Evolutionary conservation across 2,797 vertebrate species (phyloP).

Genomic region (Knipowitschia caucasica): DNA sequence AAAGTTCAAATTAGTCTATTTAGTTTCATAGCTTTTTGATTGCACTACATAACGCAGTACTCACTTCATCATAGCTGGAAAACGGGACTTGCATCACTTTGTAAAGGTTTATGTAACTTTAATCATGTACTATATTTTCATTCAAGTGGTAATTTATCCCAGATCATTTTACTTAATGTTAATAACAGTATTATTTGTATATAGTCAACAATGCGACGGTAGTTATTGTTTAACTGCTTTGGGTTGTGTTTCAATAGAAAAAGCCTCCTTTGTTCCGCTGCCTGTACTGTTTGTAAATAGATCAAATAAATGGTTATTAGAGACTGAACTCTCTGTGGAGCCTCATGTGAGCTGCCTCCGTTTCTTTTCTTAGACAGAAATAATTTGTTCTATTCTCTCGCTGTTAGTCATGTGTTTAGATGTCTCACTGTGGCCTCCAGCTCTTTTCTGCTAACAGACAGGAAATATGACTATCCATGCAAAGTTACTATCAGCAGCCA

Average conservation of each 20-base stretch:
- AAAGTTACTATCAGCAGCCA: not conserved
- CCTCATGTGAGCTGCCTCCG: conserved; percentile 40
- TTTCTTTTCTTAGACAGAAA: conserved; percentile 27
- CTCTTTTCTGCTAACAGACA: not conserved
- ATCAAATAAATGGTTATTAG: conserved; percentile 73
- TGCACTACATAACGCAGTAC: conserved; percentile 29
- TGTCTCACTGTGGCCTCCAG: not conserved
- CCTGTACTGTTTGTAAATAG: conserved; percentile 72
- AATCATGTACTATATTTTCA: conserved; percentile 56
- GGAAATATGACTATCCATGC: conserved; percentile 6
- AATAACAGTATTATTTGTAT: conserved; percentile 74
- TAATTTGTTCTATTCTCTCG: conserved; percentile 6
- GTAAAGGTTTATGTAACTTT: conserved; percentile 35
- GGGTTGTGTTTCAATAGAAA: conserved; percentile 48
- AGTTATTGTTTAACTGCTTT: conserved; percentile 61
- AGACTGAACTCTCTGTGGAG: conserved; percentile 48
- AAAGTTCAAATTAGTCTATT: conserved; percentile 19
- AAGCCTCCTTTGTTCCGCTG: conserved; percentile 49
- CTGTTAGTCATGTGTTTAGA: conserved; percentile 1
- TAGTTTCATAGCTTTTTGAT: conserved; percentile 4
- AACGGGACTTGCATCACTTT: conserved; percentile 24
- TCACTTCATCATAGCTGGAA: conserved; percentile 37
- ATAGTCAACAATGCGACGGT: conserved; percentile 54
- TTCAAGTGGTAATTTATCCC: conserved; percentile 67
- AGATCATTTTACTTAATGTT: conserved; percentile 31